Evolutionary conservation across 2,888 invertebrate genomes (phyloP).

Genomic region (Drosophila cognata): DNA sequence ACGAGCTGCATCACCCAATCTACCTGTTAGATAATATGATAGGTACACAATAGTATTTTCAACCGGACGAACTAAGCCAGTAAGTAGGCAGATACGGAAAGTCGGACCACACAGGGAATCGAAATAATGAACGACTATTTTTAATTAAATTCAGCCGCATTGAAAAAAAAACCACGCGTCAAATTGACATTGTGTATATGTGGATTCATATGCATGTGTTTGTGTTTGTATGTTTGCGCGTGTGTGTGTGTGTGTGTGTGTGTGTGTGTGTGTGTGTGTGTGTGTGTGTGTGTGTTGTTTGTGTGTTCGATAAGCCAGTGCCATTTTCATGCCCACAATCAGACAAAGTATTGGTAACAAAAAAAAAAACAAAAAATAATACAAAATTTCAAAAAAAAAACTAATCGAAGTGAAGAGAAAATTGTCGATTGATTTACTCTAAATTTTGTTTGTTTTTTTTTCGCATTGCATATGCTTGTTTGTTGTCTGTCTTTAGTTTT

Average conservation of each 20-base stretch:
- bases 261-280: slow-evolving; percentile 1
- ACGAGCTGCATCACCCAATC: slow-evolving; percentile 6
- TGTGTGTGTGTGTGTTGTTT: slow-evolving; percentile 5
- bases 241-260: not conserved
- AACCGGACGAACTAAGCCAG: not conserved
- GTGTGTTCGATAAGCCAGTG: slow-evolving; percentile 40
- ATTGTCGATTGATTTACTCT: slow-evolving; percentile 9
- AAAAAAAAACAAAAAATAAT: not conserved
- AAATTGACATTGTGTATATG: not conserved
- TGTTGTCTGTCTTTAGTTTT: slow-evolving; percentile 19
- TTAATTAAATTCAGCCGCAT: slow-evolving; percentile 42
- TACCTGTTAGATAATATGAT: slow-evolving; percentile 47
- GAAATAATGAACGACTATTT: slow-evolving; percentile 13
- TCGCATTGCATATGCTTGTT: slow-evolving; percentile 4
- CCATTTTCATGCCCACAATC: slow-evolving; percentile 5
- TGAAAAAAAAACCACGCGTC: slow-evolving; percentile 18
- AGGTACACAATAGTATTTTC: slow-evolving; percentile 3
- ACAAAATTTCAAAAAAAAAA: not conserved
- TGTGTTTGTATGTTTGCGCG: not conserved
- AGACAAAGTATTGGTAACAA: slow-evolving; percentile 1
- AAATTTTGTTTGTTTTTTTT: slow-evolving; percentile 10
- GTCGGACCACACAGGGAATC: not conserved
- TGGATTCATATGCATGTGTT: not conserved
- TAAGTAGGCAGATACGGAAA: slow-evolving; percentile 8
- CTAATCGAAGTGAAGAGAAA: slow-evolving; percentile 5